phyloP scores from a whole-genome alignment of 2,797 vertebrate genomes.

The Cacajao melanocephalus region DNA sequence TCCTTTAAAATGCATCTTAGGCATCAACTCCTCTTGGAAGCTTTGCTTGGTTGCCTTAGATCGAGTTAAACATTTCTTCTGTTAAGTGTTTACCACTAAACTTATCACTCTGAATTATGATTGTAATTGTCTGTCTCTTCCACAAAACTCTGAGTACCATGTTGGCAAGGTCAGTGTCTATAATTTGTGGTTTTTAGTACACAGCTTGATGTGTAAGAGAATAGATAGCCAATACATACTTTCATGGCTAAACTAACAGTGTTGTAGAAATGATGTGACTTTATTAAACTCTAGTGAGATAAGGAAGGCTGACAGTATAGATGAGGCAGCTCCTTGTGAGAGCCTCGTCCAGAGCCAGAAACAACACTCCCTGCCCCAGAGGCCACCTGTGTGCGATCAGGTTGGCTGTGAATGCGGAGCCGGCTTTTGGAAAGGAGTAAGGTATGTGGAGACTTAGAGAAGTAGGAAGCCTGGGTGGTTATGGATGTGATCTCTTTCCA shows the following conservation, averaged over 20 bases:
- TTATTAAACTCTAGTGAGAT: not conserved
- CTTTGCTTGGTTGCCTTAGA: not conserved
- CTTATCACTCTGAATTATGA: not conserved
- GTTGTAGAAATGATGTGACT: not conserved
- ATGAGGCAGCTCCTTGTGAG: not conserved
- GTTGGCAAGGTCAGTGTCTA: not conserved
- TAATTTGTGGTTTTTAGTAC: not conserved
- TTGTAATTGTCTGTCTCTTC: not conserved
- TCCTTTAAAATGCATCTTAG: not conserved
- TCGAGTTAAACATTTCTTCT: not conserved
- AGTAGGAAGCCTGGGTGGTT: not conserved
- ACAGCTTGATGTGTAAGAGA: not conserved
- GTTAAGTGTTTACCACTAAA: not conserved
- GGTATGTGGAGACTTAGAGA: not conserved
- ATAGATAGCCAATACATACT: not conserved
- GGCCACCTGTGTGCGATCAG: not conserved
- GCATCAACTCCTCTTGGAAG: not conserved
- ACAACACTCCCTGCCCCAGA: not conserved
- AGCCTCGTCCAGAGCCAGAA: not conserved
- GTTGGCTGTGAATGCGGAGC: not conserved
- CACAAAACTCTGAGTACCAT: not conserved
- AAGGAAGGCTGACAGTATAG: not conserved
- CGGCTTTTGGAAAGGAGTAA: not conserved
- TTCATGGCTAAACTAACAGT: not conserved
- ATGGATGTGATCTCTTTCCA: not conserved